These are phyloP conservation scores for Pherbina coryleti DNA, from an alignment of 2,888 invertebrate species.

Conservation along the genomic window DNA sequence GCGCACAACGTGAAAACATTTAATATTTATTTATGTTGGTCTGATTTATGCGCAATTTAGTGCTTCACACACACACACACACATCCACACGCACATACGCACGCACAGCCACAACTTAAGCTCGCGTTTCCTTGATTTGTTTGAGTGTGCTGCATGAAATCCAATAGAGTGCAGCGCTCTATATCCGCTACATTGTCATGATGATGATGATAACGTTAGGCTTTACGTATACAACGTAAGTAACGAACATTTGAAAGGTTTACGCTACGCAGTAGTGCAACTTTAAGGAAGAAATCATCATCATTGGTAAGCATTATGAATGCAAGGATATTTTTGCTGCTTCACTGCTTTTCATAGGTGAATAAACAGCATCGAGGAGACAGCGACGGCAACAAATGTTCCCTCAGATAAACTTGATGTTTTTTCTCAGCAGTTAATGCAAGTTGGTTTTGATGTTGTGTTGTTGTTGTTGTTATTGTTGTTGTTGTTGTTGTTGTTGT, in stretches of 20 bases:
- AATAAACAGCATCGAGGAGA: not conserved
- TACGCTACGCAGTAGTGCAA: no score
- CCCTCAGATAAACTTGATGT: no score
- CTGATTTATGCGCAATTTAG: slow-evolving; percentile 28
- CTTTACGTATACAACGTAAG: no score
- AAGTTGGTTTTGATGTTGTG: no score
- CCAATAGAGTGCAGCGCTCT: not conserved
- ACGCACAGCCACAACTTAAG: not conserved
- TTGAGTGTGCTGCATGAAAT: slow-evolving; percentile 1
- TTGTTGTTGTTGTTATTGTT: no score
- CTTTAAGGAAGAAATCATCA: not conserved
- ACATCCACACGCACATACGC: not conserved
- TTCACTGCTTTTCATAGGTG: not conserved
- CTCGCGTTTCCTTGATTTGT: not conserved
- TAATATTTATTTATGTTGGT: slow-evolving; percentile 14
- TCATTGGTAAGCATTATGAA: not conserved
- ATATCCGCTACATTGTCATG: no score
- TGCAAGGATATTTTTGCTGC: not conserved
- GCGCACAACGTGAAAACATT: not conserved
- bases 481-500: no score
- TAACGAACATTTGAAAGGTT: no score
- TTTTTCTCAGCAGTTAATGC: no score
- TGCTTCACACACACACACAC: not conserved
- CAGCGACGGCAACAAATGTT: no score
- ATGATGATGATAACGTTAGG: no score